Evolutionary conservation across 2,113 vertebrate genomes (phyloP).

Genomic region (Oenanthe melanoleuca): DNA sequence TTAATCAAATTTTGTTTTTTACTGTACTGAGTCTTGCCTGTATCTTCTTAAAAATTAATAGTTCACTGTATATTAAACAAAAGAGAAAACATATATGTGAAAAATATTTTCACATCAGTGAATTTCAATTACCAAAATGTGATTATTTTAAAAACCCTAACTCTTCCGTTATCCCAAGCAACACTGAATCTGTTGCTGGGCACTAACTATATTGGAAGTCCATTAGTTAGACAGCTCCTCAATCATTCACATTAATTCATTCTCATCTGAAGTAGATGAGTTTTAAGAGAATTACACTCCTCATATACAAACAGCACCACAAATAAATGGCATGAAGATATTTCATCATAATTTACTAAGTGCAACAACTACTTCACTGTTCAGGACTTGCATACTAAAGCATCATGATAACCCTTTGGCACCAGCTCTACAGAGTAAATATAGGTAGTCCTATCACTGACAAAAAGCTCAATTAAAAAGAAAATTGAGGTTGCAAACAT

Average conservation of each 20-base stretch:
- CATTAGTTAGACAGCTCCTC: conserved; percentile 2
- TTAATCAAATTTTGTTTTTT: neutral
- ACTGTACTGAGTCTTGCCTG: neutral
- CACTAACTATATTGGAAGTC: neutral
- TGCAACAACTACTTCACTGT: neutral
- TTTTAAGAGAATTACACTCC: conserved; percentile 15
- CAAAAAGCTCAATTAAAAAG: neutral
- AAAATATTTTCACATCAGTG: neutral
- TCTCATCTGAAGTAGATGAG: neutral
- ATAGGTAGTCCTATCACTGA: neutral
- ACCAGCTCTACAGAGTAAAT: neutral
- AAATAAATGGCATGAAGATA: conserved; percentile 9
- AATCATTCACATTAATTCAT: conserved; percentile 23
- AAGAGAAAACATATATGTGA: neutral
- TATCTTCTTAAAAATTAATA: neutral
- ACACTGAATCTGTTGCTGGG: neutral
- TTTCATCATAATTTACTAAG: conserved; percentile 32
- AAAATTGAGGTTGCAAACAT: neutral
- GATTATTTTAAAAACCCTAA: neutral
- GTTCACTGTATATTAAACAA: neutral
- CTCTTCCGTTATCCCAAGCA: neutral
- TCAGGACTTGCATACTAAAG: neutral
- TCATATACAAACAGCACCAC: neutral
- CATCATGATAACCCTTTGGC: neutral
- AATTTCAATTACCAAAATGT: conserved; percentile 21